Conservation (phyloP, 2,113 vertebrate genomes). For the Channa maculata region DNA sequence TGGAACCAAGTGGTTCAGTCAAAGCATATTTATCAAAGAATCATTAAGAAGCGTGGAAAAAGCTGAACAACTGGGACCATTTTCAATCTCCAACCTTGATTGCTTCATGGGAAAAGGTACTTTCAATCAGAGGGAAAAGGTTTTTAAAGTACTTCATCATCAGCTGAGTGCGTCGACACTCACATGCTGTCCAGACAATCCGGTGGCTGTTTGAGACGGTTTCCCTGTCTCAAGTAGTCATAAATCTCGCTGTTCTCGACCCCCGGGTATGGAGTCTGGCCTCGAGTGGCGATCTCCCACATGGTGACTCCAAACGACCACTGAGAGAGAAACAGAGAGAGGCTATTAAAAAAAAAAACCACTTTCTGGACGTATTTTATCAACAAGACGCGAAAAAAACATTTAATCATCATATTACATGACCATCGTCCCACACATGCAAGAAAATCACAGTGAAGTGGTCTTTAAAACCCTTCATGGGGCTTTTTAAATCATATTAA, state of each 20-base stretch:
- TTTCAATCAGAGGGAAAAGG: background rate
- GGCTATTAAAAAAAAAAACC: too few species aligned
- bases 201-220: slow-evolving; percentile 92
- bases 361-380: too few species aligned
- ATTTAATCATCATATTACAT: too few species aligned
- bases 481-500: too few species aligned
- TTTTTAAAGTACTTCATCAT: background rate
- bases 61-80: background rate
- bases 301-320: slow-evolving; percentile 96
- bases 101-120: background rate
- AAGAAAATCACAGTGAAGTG: too few species aligned
- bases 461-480: too few species aligned
- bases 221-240: slow-evolving; percentile 92
- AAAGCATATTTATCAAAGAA: background rate
- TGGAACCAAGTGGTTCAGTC: background rate
- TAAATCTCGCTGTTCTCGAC: slow-evolving; percentile 96
- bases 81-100: background rate
- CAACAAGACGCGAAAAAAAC: too few species aligned
- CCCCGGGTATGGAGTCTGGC: slow-evolving; percentile 93
- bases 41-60: background rate
- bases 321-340: slow-evolving; percentile 66
- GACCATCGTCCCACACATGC: too few species aligned
- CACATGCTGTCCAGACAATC: slow-evolving; percentile 93
- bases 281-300: slow-evolving; percentile 94
- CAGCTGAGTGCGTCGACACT: slow-evolving; percentile 62